Base-by-base conservation (phyloP, 2,888 invertebrate species). In the Cotesia congregata region DNA sequence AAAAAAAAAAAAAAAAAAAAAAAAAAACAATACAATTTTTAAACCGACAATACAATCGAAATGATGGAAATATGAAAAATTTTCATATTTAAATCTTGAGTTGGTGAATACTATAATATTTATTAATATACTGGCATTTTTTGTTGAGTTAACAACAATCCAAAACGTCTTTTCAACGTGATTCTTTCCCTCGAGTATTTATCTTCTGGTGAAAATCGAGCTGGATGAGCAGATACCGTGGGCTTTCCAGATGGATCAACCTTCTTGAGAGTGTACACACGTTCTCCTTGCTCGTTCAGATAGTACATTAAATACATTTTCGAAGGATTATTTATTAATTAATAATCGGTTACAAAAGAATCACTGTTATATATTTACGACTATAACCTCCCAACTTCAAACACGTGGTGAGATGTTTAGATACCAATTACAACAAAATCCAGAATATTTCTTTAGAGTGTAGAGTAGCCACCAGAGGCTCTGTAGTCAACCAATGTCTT, bases 141-240 rank as follows among this genome's bases (percentile, higher is more conserved):
- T 86, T 95, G 93, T 87, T 98, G 97, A 9, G 96, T 97, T 6
- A 95, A 91, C 30, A 98, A 92, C 17, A 98, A 91, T 30, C 95
- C 95, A 90, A 97, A 98, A 85, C 98, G 92, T 88, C 95, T 95
- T 91, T 98, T 98, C 79, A 97, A 94, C 7, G 93, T 94, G 80
- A 98, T 94, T 83, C 98, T 92, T 84, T 98, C 95, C 80, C 95
- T 93, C 1, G 97, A 98, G 90, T 95, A 97, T 89, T 96, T 96
- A 89, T 98, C 98, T 90, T 98, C 97, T 0, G 98, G 98, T 0
- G 98, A 97, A 89, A 98, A 98, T 67, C 97, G 94, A 77, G 98
- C 98, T 86, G 96, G 98, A 92, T 98, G 98, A 4, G 98, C 97
- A 0, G 97, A 96, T 74, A 94, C 86, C 0, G 97, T 97, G 0